These are phyloP conservation scores for Seriola aureovittata DNA, from an alignment of 2,113 vertebrate species.

Conservation along the genomic window DNA sequence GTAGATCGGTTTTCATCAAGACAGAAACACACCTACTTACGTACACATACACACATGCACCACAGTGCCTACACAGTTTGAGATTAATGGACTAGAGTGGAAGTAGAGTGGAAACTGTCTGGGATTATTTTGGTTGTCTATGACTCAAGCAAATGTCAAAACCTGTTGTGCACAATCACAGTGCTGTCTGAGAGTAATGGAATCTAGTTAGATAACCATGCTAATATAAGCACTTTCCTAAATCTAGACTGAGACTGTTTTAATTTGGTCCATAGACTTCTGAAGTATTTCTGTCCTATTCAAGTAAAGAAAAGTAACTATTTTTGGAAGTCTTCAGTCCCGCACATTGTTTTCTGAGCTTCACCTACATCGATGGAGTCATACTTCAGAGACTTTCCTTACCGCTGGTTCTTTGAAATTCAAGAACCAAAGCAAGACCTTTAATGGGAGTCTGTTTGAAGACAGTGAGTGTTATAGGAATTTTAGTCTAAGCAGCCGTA, in stretches of 20 bases:
- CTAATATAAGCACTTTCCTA: conserved; percentile 2
- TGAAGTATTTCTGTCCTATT: conserved; percentile 44
- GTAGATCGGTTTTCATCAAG: conserved; percentile 4
- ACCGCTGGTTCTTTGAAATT: conserved; percentile 46
- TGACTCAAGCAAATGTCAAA: conserved; percentile 24
- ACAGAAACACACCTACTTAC: conserved; percentile 8
- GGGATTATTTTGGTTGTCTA: conserved; percentile 8
- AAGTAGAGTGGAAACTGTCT: conserved; percentile 13
- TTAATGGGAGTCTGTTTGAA: conserved; percentile 59
- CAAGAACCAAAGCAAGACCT: conserved; percentile 46
- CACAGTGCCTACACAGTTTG: conserved; percentile 7
- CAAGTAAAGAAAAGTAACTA: conserved; percentile 28
- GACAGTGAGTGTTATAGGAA: conserved; percentile 22
- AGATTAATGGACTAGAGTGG: not conserved
- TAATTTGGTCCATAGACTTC: conserved; percentile 11
- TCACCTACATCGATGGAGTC: conserved; percentile 12
- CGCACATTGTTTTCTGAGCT: conserved; percentile 14
- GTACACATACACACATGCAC: not conserved
- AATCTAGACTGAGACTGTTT: conserved; percentile 4
- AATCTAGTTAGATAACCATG: not conserved
- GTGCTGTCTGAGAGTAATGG: not conserved
- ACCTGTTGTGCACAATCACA: not conserved
- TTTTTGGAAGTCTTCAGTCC: conserved; percentile 37
- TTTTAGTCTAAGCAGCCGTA: conserved; percentile 25
- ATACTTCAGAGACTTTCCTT: conserved; percentile 22